Conservation (phyloP, 2,888 invertebrate species). For the Patella ulyssiponensis region DNA sequence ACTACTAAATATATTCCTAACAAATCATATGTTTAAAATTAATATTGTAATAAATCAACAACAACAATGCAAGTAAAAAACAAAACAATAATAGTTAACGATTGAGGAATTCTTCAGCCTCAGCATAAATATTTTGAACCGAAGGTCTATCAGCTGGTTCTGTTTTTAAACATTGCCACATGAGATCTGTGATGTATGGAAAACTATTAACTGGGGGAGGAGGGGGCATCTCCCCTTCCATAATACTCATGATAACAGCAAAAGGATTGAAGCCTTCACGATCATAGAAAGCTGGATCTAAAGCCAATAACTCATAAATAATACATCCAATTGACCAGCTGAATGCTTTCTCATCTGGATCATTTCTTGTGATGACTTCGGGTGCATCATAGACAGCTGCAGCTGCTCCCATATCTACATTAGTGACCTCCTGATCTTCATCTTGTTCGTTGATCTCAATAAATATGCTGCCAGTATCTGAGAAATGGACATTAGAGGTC, state of each 20-base stretch:
- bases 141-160: conserved; percentile 34
- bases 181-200: conserved; percentile 29
- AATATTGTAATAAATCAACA: background rate
- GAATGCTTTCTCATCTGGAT: conserved; percentile 41
- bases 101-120: background rate
- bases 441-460: conserved; percentile 26
- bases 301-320: conserved; percentile 51
- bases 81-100: background rate
- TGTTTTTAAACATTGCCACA: conserved; percentile 38
- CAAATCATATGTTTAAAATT: too few relatives aligned
- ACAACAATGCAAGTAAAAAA: background rate
- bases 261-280: conserved; percentile 45
- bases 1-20: background rate
- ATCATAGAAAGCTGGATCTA: conserved; percentile 52
- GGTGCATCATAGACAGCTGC: conserved; percentile 52
- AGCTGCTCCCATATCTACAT: conserved; percentile 24
- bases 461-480: conserved; percentile 29
- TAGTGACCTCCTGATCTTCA: conserved; percentile 18
- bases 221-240: conserved; percentile 40
- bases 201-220: conserved; percentile 29
- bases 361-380: conserved; percentile 42
- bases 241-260: conserved; percentile 46
- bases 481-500: conserved; percentile 32
- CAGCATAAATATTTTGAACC: conserved; percentile 31
- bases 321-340: conserved; percentile 56